Evolutionary conservation across 1,140 invertebrate species (phyloP).

Genomic region (Epicauta chinensis): DNA sequence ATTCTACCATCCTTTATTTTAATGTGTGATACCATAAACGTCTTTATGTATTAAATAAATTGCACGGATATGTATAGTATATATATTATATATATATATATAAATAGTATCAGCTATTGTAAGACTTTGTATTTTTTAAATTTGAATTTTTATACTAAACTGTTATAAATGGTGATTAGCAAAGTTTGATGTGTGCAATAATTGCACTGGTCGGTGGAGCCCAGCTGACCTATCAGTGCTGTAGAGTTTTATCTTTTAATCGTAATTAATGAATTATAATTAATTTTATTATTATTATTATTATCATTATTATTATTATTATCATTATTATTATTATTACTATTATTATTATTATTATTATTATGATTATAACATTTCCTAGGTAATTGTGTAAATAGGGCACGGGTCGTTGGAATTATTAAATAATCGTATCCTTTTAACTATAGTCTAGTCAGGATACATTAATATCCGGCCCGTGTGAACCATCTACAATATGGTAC

Average conservation of each 20-base stretch:
- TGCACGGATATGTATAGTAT: slow-evolving; percentile 44
- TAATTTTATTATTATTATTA: too few relatives aligned
- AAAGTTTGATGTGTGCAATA: slow-evolving; percentile 44
- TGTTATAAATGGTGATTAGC: slow-evolving; percentile 44
- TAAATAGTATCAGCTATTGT: slow-evolving; percentile 44
- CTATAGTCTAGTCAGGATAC: slow-evolving; percentile 18
- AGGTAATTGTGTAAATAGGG: slow-evolving; percentile 38
- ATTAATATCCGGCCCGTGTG: slow-evolving; percentile 18
- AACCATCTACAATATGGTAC: slow-evolving; percentile 44
- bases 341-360: background rate
- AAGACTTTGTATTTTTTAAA: slow-evolving; percentile 46
- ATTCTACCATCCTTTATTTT: slow-evolving; percentile 36
- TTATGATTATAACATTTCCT: slow-evolving; percentile 35
- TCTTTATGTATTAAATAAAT: slow-evolving; percentile 42
- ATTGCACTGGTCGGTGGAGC: slow-evolving; percentile 24
- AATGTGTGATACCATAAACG: slow-evolving; percentile 42
- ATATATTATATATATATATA: slow-evolving; percentile 25
- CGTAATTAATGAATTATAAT: slow-evolving; percentile 25
- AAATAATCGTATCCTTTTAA: slow-evolving; percentile 12
- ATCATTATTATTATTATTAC: too few relatives aligned
- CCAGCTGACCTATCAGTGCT: slow-evolving; percentile 19
- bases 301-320: too few relatives aligned
- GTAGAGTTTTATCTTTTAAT: slow-evolving; percentile 40
- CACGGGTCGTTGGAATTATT: slow-evolving; percentile 28
- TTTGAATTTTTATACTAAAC: slow-evolving; percentile 47